Evolutionary conservation across 2,797 vertebrate genomes (phyloP), one percentile per base, ranked within the genome.

Genomic region (Intellagama lesueurii): DNA sequence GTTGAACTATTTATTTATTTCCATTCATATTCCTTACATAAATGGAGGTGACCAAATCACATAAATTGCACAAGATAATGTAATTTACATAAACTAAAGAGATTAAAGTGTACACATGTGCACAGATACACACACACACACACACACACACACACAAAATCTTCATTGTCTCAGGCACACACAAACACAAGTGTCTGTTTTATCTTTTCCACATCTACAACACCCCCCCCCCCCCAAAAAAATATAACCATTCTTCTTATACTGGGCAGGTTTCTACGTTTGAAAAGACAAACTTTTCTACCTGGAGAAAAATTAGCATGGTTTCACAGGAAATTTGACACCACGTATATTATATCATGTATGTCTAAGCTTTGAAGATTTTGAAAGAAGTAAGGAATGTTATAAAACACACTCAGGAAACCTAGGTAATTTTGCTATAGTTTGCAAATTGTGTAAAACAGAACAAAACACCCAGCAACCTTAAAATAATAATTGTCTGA

Each of bases 1-100:
- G 35, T 81, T 52, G 82, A 85, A 56, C 69, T 85, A 76, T 84
- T 89, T 85, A 76, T 84, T 89, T 89, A 22, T 22, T 8, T n/a
- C 28, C 16, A 89, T 2, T 26, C 86, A 75, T 92, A 3, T 90
- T 68, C 6, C 68, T 89, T 92, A 77, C 17, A 32, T 52, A 22
- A 32, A 40, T 85, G 24, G 14, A 64, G 60, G 17, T 64, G 60
- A 64, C 17, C 14, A 64, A 9, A 64, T 64, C 14, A 64, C 17
- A 64, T 64, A 64, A 64, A 64, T 14, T 64, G 14, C 14, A 64
- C 14, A 64, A 64, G 3, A 64, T 64, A 64, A 64, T 64, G 8
- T 64, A 64, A 17, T 64, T 64, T 64, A 64, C 14, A 64, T 64
- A 64, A 2, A 64, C 14, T 22, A 64, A 64, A 64, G 14, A 64